Conservation (phyloP, 2,888 invertebrate species). For the Anthrax anthrax region DNA sequence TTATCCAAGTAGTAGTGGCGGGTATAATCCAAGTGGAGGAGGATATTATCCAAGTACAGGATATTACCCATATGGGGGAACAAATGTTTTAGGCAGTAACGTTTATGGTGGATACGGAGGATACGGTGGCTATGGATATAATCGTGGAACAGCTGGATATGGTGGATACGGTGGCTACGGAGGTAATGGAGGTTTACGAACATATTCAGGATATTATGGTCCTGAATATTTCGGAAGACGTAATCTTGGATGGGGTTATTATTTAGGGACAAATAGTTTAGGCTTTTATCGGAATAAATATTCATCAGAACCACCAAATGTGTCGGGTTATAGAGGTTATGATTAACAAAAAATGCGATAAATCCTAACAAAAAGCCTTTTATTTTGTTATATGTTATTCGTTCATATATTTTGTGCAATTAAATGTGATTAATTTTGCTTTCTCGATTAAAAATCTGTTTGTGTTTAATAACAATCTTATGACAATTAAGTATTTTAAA, state of each 20-base stretch:
- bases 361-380: too few relatives aligned
- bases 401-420: too few relatives aligned
- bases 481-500: too few relatives aligned
- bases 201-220: conserved; percentile 44
- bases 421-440: too few relatives aligned
- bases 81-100: conserved; percentile 6
- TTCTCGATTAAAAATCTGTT: too few relatives aligned
- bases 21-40: conserved; percentile 14
- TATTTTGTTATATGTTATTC: too few relatives aligned
- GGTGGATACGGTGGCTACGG: conserved; percentile 44
- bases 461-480: too few relatives aligned
- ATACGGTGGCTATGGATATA: conserved; percentile 11
- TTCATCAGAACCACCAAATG: conserved; percentile 6
- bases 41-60: conserved; percentile 12
- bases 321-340: conserved; percentile 16
- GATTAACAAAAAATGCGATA: conserved; percentile 5
- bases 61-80: conserved; percentile 18
- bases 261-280: conserved; percentile 27
- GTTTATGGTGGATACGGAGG: conserved; percentile 12
- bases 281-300: conserved; percentile 18
- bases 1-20: conserved; percentile 10
- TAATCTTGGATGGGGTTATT: conserved; percentile 46
- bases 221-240: conserved; percentile 39
- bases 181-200: conserved; percentile 43
- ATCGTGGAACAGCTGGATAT: conserved; percentile 16